Conservation (phyloP, 2,797 vertebrate species). For the Enteromius viviparus region DNA sequence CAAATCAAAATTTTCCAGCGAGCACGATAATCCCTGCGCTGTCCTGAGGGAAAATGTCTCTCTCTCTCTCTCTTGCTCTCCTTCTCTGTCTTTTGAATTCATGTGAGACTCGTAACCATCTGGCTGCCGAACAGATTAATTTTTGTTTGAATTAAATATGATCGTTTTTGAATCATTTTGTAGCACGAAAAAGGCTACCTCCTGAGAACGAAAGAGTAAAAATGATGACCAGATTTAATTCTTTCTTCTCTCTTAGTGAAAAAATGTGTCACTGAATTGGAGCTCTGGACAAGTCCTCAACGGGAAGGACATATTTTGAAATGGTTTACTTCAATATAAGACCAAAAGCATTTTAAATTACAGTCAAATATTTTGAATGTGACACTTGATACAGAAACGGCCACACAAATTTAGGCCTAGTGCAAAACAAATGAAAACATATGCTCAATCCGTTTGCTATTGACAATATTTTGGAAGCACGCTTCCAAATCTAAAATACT, state of each 20-base stretch:
- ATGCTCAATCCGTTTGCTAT: slow-evolving; percentile 19
- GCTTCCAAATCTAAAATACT: slow-evolving; percentile 42
- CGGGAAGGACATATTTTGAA: background rate
- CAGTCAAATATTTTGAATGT: background rate
- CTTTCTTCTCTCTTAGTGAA: background rate
- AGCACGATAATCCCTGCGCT: slow-evolving; percentile 42
- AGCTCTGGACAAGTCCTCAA: slow-evolving; percentile 6
- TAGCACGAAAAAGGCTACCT: slow-evolving; percentile 23
- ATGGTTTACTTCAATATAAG: background rate
- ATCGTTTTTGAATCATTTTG: slow-evolving; percentile 36
- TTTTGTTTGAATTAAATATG: slow-evolving; percentile 45
- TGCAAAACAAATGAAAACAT: slow-evolving; percentile 9
- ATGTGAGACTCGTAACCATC: slow-evolving; percentile 55
- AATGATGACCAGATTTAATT: slow-evolving; percentile 27
- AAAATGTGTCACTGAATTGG: slow-evolving; percentile 5
- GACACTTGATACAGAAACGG: background rate
- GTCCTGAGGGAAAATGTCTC: slow-evolving; percentile 54
- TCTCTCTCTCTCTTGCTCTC: slow-evolving; percentile 48
- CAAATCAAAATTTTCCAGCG: slow-evolving; percentile 47
- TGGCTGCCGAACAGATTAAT: slow-evolving; percentile 41
- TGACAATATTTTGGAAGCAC: slow-evolving; percentile 34
- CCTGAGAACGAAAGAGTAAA: slow-evolving; percentile 13
- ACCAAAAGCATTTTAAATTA: background rate
- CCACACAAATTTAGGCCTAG: background rate
- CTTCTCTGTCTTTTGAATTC: slow-evolving; percentile 46